phyloP scores from a whole-genome alignment of 92 coral and sea anemone species.

The Meandrina meandrites region DNA sequence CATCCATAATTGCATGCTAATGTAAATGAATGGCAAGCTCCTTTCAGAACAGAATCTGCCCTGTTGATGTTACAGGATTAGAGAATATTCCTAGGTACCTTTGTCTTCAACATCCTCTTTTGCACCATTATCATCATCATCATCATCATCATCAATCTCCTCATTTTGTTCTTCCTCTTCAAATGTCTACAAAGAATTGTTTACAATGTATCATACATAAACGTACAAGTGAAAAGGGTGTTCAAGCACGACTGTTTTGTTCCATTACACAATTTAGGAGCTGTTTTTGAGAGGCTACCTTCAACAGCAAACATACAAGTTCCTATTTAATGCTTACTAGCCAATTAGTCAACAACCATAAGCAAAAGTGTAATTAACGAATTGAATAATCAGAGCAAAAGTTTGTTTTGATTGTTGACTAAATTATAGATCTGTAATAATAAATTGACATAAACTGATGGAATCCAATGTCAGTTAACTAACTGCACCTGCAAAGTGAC shows the following conservation, averaged over 20 bases:
- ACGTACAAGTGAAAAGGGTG: not conserved
- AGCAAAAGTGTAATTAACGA: too few relatives aligned
- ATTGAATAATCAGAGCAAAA: too few relatives aligned
- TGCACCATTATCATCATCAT: slow-evolving; percentile 50
- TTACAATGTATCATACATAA: not conserved
- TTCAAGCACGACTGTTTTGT: not conserved
- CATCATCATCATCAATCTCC: slow-evolving; percentile 47
- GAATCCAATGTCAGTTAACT: too few relatives aligned
- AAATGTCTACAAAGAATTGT: slow-evolving; percentile 64
- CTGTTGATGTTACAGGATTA: not conserved
- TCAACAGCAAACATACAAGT: too few relatives aligned
- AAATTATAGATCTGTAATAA: too few relatives aligned
- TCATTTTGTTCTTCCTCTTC: slow-evolving; percentile 58
- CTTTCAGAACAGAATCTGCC: too few relatives aligned
- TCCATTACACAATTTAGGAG: not conserved
- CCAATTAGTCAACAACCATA: too few relatives aligned
- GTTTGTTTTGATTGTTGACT: too few relatives aligned
- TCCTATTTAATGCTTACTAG: too few relatives aligned
- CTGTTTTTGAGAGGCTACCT: not conserved
- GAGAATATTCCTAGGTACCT: slow-evolving; percentile 35
- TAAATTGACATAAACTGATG: too few relatives aligned
- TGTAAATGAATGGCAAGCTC: too few relatives aligned
- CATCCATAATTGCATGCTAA: too few relatives aligned
- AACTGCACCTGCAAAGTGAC: slow-evolving; percentile 80
- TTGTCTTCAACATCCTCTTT: slow-evolving; percentile 19